Base-by-base conservation (phyloP, 1,140 invertebrate species). In the Psilanteris sp. region DNA sequence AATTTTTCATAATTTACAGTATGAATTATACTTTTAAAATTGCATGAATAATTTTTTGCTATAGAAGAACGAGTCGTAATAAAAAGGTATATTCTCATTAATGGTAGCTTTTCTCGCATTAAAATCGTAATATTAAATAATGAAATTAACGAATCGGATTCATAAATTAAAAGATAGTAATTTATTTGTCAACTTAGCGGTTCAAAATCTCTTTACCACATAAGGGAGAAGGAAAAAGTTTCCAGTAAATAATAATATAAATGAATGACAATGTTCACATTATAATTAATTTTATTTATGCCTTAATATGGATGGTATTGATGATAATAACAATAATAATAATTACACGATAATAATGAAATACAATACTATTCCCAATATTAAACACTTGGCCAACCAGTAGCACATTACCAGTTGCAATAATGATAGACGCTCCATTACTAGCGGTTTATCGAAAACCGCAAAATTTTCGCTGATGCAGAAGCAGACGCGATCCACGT, bases 391-490 rank as follows among this genome's bases (percentile, higher is more conserved):
- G 66, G 44, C 14, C 61, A 31, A 74, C 59, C 54, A 67, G 46
- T 57, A 50, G 66, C 59, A 59, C 77, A 79, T 80, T 81, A 78
- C 71, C 73, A 82, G 79, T 76, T 78, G 77, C 79, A 84, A 80
- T 84, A 85, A 85, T 85, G 82, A 84, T 85, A 79, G 83, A 79
- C 75, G 78, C 73, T 80, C 79, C 79, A 81, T 84, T 84, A 85
- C 78, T 83, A 77, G 79, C 66, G 82, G 81, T 82, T 84, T 84
- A 82, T 84, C 79, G 78, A 83, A 83, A 84, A 84, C 80, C 78
- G 34, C 80, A 77, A 75, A 59, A 79, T 79, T 81, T 81, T 79
- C 76, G 59, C 78, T 77, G 62, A 66, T 75, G 73, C 68, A 64
- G 72, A 74, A 79, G 73, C 72, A 78, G 68, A 70, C 68, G 64